These are phyloP conservation scores for Bergia sp. DNA, from an alignment of 92 coral and sea anemone genomes.

Conservation along the genomic window DNA sequence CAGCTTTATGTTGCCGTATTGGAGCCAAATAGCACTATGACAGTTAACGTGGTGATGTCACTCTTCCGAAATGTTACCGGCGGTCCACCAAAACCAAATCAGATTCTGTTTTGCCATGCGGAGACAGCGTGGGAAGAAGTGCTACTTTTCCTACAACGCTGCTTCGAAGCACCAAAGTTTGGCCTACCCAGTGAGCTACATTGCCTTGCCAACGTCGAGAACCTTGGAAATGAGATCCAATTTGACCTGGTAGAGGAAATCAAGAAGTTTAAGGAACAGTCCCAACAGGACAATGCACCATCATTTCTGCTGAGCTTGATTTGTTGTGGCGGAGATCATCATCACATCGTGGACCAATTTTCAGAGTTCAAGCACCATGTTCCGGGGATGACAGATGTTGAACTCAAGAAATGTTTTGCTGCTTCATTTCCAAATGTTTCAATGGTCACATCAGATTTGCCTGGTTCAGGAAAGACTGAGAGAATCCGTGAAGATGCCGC, in stretches of 20 bases:
- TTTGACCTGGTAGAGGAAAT: slow-evolving; percentile 81
- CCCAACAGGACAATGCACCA: slow-evolving; percentile 18
- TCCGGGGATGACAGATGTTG: slow-evolving; percentile 85
- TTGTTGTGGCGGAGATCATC: slow-evolving; percentile 93
- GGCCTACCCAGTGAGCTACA: slow-evolving; percentile 60
- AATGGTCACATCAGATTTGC: slow-evolving; percentile 86
- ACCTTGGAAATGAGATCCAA: slow-evolving; percentile 86
- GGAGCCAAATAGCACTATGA: slow-evolving; percentile 76
- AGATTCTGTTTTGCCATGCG: slow-evolving; percentile 84
- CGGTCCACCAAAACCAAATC: slow-evolving; percentile 77
- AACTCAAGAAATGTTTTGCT: slow-evolving; percentile 59
- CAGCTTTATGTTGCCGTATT: slow-evolving; percentile 86
- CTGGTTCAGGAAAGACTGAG: slow-evolving; percentile 95
- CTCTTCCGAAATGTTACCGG: slow-evolving; percentile 76
- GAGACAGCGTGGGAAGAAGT: slow-evolving; percentile 94
- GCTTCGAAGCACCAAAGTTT: slow-evolving; percentile 73
- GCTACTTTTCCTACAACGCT: slow-evolving; percentile 77
- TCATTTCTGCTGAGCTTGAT: slow-evolving; percentile 77
- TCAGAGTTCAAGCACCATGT: slow-evolving; percentile 72
- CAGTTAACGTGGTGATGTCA: slow-evolving; percentile 84
- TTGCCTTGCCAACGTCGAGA: slow-evolving; percentile 93
- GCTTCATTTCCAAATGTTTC: slow-evolving; percentile 68
- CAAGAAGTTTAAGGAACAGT: slow-evolving; percentile 45
- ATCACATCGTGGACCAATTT: slow-evolving; percentile 91
- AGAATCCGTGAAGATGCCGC: slow-evolving; percentile 68